Conservation (phyloP, 2,113 vertebrate species). For the Mesoclemmys tuberculata region DNA sequence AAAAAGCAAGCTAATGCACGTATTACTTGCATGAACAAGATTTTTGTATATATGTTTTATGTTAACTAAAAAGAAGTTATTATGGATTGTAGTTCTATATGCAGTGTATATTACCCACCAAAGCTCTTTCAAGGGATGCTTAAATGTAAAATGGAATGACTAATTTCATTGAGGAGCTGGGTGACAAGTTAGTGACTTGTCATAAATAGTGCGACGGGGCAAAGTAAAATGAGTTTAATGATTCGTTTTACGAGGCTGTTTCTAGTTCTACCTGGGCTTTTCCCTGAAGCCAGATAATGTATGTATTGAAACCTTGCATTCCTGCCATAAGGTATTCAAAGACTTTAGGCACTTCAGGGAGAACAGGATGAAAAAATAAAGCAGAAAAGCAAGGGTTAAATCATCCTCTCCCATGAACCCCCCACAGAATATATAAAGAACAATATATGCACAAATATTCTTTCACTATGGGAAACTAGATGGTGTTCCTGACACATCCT, state of each 20-base stretch:
- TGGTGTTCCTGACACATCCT: neutral
- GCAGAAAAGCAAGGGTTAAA: neutral
- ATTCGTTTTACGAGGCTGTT: slow-evolving; percentile 62
- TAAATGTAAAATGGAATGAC: slow-evolving; percentile 43
- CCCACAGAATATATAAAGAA: neutral
- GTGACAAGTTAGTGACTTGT: slow-evolving; percentile 61
- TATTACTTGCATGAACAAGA: neutral
- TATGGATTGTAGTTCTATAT: neutral
- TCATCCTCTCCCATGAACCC: neutral
- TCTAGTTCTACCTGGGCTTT: slow-evolving; percentile 32
- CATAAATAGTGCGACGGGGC: slow-evolving; percentile 49
- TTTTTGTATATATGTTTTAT: slow-evolving; percentile 10
- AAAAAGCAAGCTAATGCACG: neutral
- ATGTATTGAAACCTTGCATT: slow-evolving; percentile 38
- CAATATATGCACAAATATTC: neutral
- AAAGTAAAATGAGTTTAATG: slow-evolving; percentile 69
- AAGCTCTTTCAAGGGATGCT: slow-evolving; percentile 22
- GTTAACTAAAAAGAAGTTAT: slow-evolving; percentile 40
- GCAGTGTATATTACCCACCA: neutral
- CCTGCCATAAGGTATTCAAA: slow-evolving; percentile 28
- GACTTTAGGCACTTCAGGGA: neutral
- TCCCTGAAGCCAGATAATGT: neutral
- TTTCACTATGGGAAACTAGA: neutral
- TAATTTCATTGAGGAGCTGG: slow-evolving; percentile 30
- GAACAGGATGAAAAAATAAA: neutral